A percentile compares a stretch with the other conserved stretches of the same genome.
Evolutionary conservation across 2,888 invertebrate species (phyloP).

Genomic region (Himalopsyche japonica): DNA sequence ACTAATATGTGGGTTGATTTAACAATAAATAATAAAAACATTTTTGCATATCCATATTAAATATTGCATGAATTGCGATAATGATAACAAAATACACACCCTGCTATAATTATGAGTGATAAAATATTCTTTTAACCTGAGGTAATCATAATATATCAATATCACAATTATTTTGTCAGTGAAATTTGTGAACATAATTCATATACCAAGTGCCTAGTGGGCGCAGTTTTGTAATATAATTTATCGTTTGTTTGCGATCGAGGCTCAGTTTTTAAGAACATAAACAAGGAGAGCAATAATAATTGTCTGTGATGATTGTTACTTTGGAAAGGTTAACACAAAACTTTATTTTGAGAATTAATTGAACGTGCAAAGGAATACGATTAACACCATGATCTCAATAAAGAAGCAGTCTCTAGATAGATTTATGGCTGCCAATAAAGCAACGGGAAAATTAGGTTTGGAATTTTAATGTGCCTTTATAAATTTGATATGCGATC

Average conservation of each 20-base stretch:
- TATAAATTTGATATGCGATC: neutral
- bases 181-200: neutral
- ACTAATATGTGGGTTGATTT: neutral
- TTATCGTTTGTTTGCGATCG: neutral
- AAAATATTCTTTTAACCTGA: neutral
- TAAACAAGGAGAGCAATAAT: neutral
- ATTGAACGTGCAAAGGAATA: neutral
- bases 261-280: neutral
- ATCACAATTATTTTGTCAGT: neutral
- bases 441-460: neutral
- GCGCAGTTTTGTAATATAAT: neutral
- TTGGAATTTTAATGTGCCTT: neutral
- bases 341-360: neutral
- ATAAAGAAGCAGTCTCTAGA: neutral
- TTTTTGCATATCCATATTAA: neutral
- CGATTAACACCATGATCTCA: neutral
- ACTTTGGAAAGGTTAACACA: neutral
- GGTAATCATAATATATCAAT: neutral
- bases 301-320: neutral
- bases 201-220: neutral
- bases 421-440: neutral
- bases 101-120: neutral
- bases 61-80: neutral
- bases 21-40: neutral
- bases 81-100: neutral